These are phyloP conservation scores for Idaea straminata DNA, from an alignment of 2,888 invertebrate genomes.

Conservation along the genomic window DNA sequence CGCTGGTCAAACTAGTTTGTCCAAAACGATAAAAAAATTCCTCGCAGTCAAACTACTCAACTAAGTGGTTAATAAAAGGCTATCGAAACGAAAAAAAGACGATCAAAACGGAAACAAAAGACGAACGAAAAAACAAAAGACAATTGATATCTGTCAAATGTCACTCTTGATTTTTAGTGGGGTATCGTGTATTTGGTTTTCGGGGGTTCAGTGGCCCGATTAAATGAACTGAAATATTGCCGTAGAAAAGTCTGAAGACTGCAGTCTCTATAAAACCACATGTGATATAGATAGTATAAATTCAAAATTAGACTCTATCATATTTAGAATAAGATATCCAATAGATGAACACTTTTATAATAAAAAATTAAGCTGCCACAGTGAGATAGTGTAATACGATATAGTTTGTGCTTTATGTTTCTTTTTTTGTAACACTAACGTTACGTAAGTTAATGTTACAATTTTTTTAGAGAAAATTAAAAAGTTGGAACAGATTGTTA, in stretches of 20 bases:
- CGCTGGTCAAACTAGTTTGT: too few species aligned
- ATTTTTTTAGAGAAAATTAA: background rate
- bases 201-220: background rate
- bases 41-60: too few species aligned
- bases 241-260: background rate
- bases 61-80: too few species aligned
- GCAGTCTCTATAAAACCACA: background rate
- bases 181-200: too few species aligned
- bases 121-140: too few species aligned
- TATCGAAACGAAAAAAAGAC: too few species aligned
- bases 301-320: background rate
- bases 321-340: constrained; percentile 20
- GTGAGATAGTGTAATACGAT: constrained; percentile 54
- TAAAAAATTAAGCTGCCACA: constrained; percentile 52
- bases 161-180: too few species aligned
- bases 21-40: too few species aligned
- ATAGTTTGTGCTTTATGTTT: constrained; percentile 50
- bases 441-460: constrained; percentile 14
- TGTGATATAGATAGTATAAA: background rate
- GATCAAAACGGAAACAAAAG: too few species aligned
- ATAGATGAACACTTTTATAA: constrained; percentile 11
- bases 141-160: too few species aligned
- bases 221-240: background rate
- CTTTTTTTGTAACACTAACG: constrained; percentile 46
- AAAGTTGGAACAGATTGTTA: background rate